Conservation (phyloP, 1,140 invertebrate species). For the Megalonaias nervosa region DNA sequence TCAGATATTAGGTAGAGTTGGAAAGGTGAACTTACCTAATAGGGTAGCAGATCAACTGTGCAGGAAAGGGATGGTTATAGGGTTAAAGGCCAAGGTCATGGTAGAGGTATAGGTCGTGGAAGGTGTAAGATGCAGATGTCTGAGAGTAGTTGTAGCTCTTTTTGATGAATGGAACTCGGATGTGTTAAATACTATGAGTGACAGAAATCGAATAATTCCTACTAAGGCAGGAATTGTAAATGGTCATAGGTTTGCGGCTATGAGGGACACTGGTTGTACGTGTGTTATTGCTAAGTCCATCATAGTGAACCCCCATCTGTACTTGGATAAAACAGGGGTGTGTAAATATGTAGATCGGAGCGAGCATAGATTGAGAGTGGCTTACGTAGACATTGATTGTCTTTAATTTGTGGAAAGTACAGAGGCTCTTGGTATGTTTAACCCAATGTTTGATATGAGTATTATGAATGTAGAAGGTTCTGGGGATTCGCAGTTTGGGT, state of each 20-base stretch:
- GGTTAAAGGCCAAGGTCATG: not conserved
- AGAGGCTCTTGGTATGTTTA: conserved; percentile 26
- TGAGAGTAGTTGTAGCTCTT: too few species aligned
- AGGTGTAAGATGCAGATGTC: not conserved
- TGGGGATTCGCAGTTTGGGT: too few species aligned
- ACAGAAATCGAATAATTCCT: not conserved
- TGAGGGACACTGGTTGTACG: conserved; percentile 42
- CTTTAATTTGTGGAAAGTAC: conserved; percentile 29
- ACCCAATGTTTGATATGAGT: conserved; percentile 37
- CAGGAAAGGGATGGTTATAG: not conserved
- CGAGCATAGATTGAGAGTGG: conserved; percentile 4
- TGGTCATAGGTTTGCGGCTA: conserved; percentile 2
- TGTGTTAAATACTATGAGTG: not conserved
- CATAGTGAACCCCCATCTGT: conserved; percentile 9
- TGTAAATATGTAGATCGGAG: conserved; percentile 33
- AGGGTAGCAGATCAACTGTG: too few species aligned
- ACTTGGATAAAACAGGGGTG: conserved; percentile 7
- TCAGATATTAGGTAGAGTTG: not conserved
- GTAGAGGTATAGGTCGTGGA: not conserved
- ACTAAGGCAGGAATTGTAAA: conserved; percentile 15
- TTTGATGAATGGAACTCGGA: not conserved
- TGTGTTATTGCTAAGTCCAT: conserved; percentile 14
- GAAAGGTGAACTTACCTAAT: too few species aligned
- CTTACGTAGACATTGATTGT: conserved; percentile 23
- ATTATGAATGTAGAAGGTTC: conserved; percentile 33